These are phyloP conservation scores for Ageneiosus marmoratus DNA, from an alignment of 2,113 vertebrate genomes.

Conservation along the genomic window DNA sequence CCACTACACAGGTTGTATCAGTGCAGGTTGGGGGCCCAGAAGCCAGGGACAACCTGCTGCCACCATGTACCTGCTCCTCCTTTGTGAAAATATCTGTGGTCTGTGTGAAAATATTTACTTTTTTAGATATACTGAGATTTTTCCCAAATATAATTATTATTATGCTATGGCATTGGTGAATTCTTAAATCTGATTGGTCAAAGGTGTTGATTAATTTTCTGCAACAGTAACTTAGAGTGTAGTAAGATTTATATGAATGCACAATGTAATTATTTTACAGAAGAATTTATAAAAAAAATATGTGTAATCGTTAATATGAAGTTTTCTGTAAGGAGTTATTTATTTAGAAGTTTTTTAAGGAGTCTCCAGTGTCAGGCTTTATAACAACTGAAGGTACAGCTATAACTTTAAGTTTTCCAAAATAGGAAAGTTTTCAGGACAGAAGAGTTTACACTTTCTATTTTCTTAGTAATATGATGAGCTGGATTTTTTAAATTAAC, in stretches of 20 bases:
- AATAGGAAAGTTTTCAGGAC: neutral
- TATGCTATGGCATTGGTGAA: neutral
- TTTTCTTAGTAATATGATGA: too few relatives aligned
- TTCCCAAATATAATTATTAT: neutral
- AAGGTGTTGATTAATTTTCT: neutral
- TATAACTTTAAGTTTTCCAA: too few relatives aligned
- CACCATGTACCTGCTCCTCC: conserved; percentile 7
- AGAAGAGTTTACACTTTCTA: neutral
- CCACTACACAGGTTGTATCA: fast-evolving
- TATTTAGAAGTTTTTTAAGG: neutral
- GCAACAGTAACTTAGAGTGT: neutral
- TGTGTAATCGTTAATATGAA: neutral
- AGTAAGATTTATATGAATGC: neutral
- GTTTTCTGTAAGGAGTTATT: neutral
- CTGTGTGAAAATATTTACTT: conserved; percentile 27
- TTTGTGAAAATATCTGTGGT: too few relatives aligned
- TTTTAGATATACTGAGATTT: neutral
- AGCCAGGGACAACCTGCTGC: conserved; percentile 52
- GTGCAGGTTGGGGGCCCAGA: conserved; percentile 56
- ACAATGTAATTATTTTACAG: neutral
- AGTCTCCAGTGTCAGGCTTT: neutral
- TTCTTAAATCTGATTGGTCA: neutral
- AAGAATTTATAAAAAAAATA: too few relatives aligned
- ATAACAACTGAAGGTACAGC: neutral
- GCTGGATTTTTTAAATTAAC: too few relatives aligned